These are phyloP conservation scores for Chrysocyon brachyurus DNA, from an alignment of 2,797 vertebrate species.

Conservation along the genomic window DNA sequence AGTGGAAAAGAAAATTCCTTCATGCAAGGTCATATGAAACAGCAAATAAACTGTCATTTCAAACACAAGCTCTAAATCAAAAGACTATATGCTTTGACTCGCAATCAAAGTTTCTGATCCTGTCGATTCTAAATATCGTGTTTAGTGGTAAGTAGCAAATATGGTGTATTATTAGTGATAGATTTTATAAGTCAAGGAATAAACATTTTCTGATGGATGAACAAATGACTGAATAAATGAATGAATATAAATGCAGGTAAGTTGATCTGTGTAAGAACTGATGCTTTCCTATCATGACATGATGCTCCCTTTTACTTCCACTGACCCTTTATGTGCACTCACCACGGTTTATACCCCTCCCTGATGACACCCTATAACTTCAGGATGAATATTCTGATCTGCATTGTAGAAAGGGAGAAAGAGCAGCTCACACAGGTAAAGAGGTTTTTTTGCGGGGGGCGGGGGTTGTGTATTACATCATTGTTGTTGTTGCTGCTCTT, in stretches of 20 bases:
- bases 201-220: conserved; percentile 18
- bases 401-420: neutral
- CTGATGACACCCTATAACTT: neutral
- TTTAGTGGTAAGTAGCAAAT: conserved; percentile 21
- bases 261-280: neutral
- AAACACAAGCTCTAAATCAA: conserved; percentile 20
- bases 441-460: neutral
- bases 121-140: neutral
- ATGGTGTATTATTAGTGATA: conserved; percentile 20
- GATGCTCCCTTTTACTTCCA: neutral
- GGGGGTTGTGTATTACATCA: neutral
- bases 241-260: conserved; percentile 7
- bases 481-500: neutral
- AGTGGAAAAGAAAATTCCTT: conserved; percentile 44
- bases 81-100: conserved; percentile 55
- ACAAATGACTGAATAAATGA: neutral
- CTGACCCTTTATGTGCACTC: neutral
- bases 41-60: conserved; percentile 63
- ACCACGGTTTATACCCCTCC: neutral
- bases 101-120: conserved; percentile 32
- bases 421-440: neutral
- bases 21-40: neutral
- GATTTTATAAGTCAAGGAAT: neutral
- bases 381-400: neutral
- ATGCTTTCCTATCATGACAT: neutral